Evolutionary conservation across 2,888 invertebrate genomes (phyloP).

Genomic region (Baccha elongata): DNA sequence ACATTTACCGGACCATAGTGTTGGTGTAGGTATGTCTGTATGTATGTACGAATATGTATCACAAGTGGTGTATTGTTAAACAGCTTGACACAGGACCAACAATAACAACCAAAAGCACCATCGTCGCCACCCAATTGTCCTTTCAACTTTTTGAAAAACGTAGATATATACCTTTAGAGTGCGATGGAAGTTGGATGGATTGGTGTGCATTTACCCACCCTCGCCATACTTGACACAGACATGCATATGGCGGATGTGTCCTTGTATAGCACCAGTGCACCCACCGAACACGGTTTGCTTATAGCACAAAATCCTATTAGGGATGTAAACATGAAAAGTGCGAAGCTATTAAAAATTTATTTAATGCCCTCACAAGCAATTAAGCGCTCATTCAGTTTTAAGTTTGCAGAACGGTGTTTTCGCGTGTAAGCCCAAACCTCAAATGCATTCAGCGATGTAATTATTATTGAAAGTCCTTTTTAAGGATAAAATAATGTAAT

Average conservation of each 20-base stretch:
- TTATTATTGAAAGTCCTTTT: conserved; percentile 73
- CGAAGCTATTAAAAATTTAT: conserved; percentile 82
- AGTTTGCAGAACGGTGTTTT: conserved; percentile 74
- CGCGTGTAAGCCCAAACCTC: conserved; percentile 72
- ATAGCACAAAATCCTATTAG: conserved; percentile 79
- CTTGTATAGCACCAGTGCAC: conserved; percentile 10
- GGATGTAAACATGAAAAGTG: conserved; percentile 81
- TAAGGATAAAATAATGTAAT: conserved; percentile 68
- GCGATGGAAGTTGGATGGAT: not conserved
- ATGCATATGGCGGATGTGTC: conserved; percentile 5
- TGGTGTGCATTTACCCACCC: not conserved
- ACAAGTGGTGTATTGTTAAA: conserved; percentile 22
- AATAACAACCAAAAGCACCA: not conserved
- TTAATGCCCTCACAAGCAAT: conserved; percentile 82
- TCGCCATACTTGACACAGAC: conserved; percentile 17
- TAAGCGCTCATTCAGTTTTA: conserved; percentile 80
- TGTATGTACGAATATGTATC: no score
- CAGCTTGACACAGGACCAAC: conserved; percentile 19
- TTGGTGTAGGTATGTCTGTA: not conserved
- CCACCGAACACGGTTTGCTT: conserved; percentile 40
- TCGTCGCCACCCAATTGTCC: conserved; percentile 22
- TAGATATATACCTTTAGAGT: not conserved
- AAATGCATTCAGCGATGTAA: conserved; percentile 73
- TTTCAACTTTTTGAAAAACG: conserved; percentile 39
- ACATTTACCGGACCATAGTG: conserved; percentile 9